These are phyloP conservation scores for Heteromormyrus szaboi DNA, from an alignment of 2,797 vertebrate species.

Conservation along the genomic window DNA sequence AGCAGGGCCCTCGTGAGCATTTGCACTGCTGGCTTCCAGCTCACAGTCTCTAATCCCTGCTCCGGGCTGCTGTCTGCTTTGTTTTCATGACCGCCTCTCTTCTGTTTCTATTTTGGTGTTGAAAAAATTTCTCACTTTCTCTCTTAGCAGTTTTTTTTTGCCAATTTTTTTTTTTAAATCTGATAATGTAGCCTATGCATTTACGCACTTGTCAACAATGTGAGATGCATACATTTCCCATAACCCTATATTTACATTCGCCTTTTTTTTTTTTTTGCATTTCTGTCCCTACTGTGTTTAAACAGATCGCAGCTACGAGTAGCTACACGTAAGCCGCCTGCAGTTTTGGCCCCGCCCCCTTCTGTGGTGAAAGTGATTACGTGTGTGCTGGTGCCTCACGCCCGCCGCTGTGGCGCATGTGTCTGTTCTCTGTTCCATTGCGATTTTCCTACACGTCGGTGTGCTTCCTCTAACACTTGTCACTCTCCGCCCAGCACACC, in stretches of 20 bases:
- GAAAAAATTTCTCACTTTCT: not conserved
- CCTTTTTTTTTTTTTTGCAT: not conserved
- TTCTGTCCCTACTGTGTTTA: not conserved
- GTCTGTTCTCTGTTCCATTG: conserved; percentile 5
- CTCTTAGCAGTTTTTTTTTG: not conserved
- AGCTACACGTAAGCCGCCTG: not conserved
- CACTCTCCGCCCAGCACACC: not conserved
- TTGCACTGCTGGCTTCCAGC: not conserved
- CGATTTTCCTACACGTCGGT: conserved; percentile 12
- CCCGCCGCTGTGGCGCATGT: not conserved
- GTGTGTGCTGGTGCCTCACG: not conserved
- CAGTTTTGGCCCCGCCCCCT: not conserved
- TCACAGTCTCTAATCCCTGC: not conserved
- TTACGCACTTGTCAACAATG: not conserved
- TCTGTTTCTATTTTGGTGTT: not conserved
- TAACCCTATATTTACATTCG: not conserved
- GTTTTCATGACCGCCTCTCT: not conserved
- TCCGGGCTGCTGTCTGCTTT: not conserved
- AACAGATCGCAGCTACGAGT: not conserved
- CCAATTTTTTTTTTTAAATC: not conserved
- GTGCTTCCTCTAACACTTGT: not conserved
- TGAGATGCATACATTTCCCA: not conserved
- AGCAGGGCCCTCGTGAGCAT: not conserved
- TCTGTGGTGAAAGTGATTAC: not conserved
- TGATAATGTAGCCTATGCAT: not conserved